Conservation (phyloP, 2,113 vertebrate species). For the Balaenoptera acutorostrata region DNA sequence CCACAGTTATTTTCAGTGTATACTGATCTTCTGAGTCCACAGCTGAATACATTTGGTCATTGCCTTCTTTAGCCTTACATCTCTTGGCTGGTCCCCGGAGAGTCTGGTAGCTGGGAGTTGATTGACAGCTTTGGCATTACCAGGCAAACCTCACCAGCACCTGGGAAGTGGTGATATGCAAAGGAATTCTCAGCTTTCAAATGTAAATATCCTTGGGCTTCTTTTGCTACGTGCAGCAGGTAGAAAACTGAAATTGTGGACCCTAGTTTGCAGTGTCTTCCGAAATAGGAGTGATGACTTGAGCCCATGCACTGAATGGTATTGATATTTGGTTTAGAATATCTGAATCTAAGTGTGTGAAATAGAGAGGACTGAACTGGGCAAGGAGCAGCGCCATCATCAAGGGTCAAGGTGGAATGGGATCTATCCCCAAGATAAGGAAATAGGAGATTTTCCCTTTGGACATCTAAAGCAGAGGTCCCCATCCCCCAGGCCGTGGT, state of each 20-base stretch:
- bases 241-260: background rate
- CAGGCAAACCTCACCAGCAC: background rate
- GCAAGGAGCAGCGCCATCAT: background rate
- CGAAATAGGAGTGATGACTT: background rate
- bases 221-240: background rate
- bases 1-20: background rate
- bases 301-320: background rate
- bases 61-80: background rate
- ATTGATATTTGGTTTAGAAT: background rate
- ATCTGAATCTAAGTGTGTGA: background rate
- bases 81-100: background rate
- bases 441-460: background rate
- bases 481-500: too few relatives aligned
- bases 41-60: background rate
- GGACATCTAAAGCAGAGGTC: background rate
- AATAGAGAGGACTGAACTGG: background rate
- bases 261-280: background rate
- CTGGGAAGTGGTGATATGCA: background rate
- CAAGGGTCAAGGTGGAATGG: background rate
- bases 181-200: background rate
- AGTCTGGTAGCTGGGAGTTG: background rate
- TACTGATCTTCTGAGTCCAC: background rate
- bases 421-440: rapidly evolving
- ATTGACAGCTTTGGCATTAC: background rate
- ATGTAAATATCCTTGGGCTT: background rate